Evolutionary conservation across 2,113 vertebrate genomes (phyloP), one percentile per base, ranked within the genome.

Genomic region (Gambusia holbrooki): DNA sequence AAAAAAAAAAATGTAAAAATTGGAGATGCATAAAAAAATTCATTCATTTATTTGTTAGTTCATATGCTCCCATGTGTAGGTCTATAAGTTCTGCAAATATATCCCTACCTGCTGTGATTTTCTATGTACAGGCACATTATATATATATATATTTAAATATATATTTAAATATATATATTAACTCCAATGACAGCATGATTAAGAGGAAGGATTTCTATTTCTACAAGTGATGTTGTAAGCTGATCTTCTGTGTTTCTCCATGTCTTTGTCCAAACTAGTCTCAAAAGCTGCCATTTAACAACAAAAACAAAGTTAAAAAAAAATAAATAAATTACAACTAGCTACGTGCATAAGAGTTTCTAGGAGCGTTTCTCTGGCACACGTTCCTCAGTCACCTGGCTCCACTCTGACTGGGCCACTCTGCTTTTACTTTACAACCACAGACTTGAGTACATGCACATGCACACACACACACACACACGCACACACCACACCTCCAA

Each of bases 371-470:
- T 51, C 32, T 72, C 33, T 67, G 69, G 71, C 35, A 65, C 62
- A 81, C 27, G 30, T 65, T 68, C 40, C 45, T 81, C 40, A 63
- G 83, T 85, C 86, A 89, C 89, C 88, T 92, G 89, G 89, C 89
- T 92, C 89, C 87, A 1, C 80, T 87, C 77, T 82, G 91, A 89
- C 88, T 85, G 82, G 84, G 85, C 76, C 58, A 54, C 28, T 48
- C 75, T 82, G 82, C 75, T 74, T 80, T 85, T 77, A 68, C 76
- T 91, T 83, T 86, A 84, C 71, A 86, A 75, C 83, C 69, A 48
- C 85, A 75, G 63, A 42, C 75, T 73, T 77, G 81, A 9, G 30
- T 70, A 42, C 84, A 35, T 29, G 2, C 58, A 42, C 84, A 35
- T 29, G 2, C 58, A 69, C 58, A 2, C 35, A 2, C 10, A 11